A percentile compares a stretch with the other conserved stretches of the same genome.
Conservation (phyloP, 2,113 vertebrate species). For the Prinia subflava region DNA sequence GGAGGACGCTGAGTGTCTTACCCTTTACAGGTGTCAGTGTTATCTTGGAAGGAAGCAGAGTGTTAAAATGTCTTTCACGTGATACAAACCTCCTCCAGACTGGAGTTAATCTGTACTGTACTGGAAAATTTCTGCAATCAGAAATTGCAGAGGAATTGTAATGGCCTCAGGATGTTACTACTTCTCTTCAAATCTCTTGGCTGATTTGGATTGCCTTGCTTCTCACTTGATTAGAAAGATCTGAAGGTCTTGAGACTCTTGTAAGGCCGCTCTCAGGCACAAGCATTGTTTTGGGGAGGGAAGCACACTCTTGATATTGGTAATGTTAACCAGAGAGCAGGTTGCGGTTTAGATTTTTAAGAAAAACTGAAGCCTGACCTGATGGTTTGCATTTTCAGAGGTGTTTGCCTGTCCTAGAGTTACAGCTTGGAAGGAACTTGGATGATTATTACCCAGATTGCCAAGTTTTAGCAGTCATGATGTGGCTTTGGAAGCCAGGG, state of each 20-base stretch:
- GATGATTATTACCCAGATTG: not conserved
- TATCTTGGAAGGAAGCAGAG: not conserved
- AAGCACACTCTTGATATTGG: not conserved
- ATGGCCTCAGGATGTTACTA: not conserved
- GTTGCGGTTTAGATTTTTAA: not conserved
- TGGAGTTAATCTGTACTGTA: not conserved
- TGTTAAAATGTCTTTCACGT: not conserved
- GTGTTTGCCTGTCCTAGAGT: not conserved
- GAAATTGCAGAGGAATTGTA: not conserved
- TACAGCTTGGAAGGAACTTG: not conserved
- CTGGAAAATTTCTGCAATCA: not conserved
- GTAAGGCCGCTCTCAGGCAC: not conserved
- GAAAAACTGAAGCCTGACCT: constrained; percentile 6
- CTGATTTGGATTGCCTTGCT: not conserved
- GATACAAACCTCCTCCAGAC: not conserved
- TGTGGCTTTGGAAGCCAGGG: not conserved
- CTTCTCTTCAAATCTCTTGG: not conserved
- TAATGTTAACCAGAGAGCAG: not conserved
- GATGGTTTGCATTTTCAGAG: not conserved
- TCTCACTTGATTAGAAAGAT: not conserved
- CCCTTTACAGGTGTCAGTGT: not conserved
- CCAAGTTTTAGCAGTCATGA: not conserved
- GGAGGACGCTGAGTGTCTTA: not conserved
- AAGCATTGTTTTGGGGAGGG: not conserved
- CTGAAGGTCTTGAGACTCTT: constrained; percentile 8